Percentiles rank a stretch among this genome's conserved stretches.
Conservation (phyloP, 2,113 vertebrate species). For the Nibea coibor region DNA sequence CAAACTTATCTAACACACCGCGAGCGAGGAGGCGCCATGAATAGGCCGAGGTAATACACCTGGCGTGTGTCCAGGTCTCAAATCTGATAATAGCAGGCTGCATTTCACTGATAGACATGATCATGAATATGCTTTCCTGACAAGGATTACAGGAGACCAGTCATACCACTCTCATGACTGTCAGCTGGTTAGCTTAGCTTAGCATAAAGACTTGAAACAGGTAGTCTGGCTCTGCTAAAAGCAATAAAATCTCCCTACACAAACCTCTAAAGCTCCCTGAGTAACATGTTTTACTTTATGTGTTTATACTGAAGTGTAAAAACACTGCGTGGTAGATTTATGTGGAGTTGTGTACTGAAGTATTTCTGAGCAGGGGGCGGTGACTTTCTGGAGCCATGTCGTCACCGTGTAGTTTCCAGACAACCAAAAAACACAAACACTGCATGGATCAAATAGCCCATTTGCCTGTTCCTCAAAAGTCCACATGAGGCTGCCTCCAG, state of each 20-base stretch:
- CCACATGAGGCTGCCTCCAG: too few relatives aligned
- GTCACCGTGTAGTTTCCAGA: neutral
- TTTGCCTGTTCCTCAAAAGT: neutral
- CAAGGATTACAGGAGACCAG: neutral
- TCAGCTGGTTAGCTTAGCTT: constrained; percentile 4
- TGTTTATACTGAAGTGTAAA: neutral
- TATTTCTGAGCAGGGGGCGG: neutral
- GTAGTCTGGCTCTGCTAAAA: neutral
- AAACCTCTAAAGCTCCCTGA: neutral
- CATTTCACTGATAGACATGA: neutral
- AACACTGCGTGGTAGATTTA: neutral
- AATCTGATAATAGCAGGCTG: neutral
- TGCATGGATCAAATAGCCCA: neutral
- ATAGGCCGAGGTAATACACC: neutral
- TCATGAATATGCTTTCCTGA: neutral
- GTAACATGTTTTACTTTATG: too few relatives aligned
- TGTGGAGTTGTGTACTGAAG: neutral
- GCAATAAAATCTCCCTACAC: neutral
- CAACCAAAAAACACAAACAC: neutral
- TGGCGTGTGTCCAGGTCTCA: constrained; percentile 2
- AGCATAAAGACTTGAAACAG: neutral
- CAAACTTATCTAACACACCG: neutral
- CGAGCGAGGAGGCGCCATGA: neutral
- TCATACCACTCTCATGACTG: neutral
- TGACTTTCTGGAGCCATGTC: neutral